Evolutionary conservation across 1,140 invertebrate species (phyloP).

Genomic region (Aphidius ervi): DNA sequence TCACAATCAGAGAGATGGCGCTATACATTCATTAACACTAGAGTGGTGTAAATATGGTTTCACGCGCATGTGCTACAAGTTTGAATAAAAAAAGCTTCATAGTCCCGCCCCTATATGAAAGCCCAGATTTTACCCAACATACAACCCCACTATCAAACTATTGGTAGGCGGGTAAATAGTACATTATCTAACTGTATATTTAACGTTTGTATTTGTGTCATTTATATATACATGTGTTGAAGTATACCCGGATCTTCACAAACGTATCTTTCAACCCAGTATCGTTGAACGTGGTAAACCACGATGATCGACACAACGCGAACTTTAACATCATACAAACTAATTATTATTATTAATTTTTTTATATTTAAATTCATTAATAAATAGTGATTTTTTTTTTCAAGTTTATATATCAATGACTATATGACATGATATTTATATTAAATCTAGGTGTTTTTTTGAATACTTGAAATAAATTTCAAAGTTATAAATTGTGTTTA

Average conservation of each 20-base stretch:
- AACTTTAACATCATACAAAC: not conserved
- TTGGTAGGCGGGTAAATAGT: conserved; percentile 3
- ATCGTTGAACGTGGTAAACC: conserved; percentile 24
- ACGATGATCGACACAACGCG: conserved; percentile 26
- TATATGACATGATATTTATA: no score
- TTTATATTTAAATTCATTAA: not conserved
- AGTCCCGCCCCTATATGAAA: conserved; percentile 10
- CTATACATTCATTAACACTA: conserved; percentile 21
- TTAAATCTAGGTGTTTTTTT: no score
- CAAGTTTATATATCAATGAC: no score
- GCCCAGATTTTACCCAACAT: conserved; percentile 2
- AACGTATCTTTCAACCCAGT: conserved; percentile 19
- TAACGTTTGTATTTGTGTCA: no score
- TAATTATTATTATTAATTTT: conserved; percentile 4
- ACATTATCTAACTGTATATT: no score
- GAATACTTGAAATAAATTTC: no score
- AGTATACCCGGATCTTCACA: conserved; percentile 14
- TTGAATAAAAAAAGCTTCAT: conserved; percentile 4
- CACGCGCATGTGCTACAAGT: conserved; percentile 7
- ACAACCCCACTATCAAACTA: conserved; percentile 7
- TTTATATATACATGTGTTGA: not conserved
- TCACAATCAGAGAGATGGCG: conserved; percentile 17
- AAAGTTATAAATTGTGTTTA: no score
- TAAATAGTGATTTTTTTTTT: no score
- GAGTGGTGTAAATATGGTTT: no score